Evolutionary conservation across 2,797 vertebrate genomes (phyloP).

Genomic region (Premnoplex brunnescens): DNA sequence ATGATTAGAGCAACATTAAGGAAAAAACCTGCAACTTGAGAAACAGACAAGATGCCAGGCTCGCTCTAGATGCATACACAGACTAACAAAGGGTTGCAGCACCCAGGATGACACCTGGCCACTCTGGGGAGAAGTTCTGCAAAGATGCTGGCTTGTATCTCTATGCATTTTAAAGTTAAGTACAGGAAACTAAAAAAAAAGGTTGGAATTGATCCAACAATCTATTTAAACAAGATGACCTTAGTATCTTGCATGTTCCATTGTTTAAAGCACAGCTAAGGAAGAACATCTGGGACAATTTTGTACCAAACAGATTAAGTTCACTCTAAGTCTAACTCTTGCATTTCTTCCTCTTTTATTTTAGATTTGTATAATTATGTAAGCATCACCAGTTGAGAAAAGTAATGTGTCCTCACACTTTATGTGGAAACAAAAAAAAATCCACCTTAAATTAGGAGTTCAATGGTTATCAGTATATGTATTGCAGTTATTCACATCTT

Average conservation of each 20-base stretch:
- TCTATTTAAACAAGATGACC: constrained; percentile 6
- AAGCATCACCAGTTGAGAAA: neutral
- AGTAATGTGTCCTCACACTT: neutral
- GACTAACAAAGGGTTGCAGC: neutral
- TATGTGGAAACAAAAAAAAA: neutral
- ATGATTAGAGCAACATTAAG: neutral
- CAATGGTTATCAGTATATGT: neutral
- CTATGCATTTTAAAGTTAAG: neutral
- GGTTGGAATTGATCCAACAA: neutral
- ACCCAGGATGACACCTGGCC: neutral
- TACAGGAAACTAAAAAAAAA: neutral
- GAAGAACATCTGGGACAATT: constrained; percentile 28
- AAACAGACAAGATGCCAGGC: neutral
- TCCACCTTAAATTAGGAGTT: neutral
- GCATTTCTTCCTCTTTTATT: neutral
- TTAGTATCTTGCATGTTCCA: neutral
- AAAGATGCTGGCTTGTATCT: neutral
- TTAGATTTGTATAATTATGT: neutral
- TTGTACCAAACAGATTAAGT: neutral
- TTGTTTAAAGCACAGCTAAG: constrained; percentile 28
- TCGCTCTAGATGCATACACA: neutral
- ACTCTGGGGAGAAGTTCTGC: neutral
- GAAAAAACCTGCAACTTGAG: neutral
- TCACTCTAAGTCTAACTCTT: neutral
- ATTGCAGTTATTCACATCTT: neutral